A percentile compares a stretch with the other conserved stretches of the same genome.
Evolutionary conservation across 2,888 invertebrate genomes (phyloP).

Genomic region (Leuctra nigra): DNA sequence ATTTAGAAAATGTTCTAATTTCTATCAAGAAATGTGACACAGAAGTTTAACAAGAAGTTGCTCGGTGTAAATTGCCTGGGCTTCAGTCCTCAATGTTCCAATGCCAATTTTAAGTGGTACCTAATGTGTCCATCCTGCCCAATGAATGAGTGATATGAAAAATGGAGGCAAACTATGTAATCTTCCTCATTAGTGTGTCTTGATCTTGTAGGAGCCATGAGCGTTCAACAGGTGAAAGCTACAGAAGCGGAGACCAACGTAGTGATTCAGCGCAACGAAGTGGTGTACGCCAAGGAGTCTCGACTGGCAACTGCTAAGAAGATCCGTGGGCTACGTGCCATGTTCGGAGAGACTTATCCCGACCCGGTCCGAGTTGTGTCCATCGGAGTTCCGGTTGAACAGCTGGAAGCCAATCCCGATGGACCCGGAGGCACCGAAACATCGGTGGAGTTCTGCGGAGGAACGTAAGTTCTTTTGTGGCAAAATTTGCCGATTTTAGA

Average conservation of each 20-base stretch:
- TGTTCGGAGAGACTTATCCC: slow-evolving; percentile 98
- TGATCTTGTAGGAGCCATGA: slow-evolving; percentile 77
- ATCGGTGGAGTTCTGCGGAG: slow-evolving; percentile 98
- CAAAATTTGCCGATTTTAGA: no score
- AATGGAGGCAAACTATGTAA: no score
- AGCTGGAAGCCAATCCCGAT: slow-evolving; percentile 79
- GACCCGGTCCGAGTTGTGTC: slow-evolving; percentile 93
- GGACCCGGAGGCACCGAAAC: slow-evolving; percentile 71
- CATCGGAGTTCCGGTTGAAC: slow-evolving; percentile 87
- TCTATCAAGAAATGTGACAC: no score
- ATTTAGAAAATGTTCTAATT: no score
- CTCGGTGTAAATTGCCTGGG: no score
- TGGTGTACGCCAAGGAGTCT: slow-evolving; percentile 84
- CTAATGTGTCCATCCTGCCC: no score
- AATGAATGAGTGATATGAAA: no score
- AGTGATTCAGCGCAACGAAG: slow-evolving; percentile 66
- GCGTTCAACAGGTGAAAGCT: slow-evolving; percentile 76
- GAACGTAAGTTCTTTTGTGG: slow-evolving; percentile 72
- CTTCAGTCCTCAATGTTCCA: no score
- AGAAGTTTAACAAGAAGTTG: no score
- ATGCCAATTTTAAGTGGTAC: no score
- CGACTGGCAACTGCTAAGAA: slow-evolving; percentile 79
- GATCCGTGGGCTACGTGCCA: slow-evolving; percentile 88
- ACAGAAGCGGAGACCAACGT: slow-evolving; percentile 74
- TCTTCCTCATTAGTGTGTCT: no score